Conservation (phyloP, 2,888 invertebrate genomes). For the Scaptomyza flava region DNA sequence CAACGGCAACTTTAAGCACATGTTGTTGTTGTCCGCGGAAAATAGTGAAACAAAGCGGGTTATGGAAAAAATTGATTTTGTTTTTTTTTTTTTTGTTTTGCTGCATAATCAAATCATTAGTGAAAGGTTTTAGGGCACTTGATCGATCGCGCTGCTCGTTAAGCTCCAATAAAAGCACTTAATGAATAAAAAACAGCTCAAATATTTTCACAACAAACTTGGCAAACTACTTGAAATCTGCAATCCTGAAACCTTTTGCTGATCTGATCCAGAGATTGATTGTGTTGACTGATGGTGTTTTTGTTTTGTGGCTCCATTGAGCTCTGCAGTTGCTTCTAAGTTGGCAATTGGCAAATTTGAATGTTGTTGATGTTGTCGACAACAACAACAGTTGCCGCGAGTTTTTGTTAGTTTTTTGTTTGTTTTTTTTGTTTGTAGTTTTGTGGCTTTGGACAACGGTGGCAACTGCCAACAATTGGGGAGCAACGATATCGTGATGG, state of each 20-base stretch:
- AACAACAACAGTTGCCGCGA: slow-evolving; percentile 60
- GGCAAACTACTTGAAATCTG: slow-evolving; percentile 26
- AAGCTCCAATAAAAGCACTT: slow-evolving; percentile 73
- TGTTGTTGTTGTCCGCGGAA: slow-evolving; percentile 6
- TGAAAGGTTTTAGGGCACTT: slow-evolving; percentile 81
- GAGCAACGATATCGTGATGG: slow-evolving; percentile 80
- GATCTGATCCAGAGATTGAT: slow-evolving; percentile 62
- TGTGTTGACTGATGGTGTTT: slow-evolving; percentile 79
- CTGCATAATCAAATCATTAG: slow-evolving; percentile 79
- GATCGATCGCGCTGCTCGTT: slow-evolving; percentile 75
- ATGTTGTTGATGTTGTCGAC: slow-evolving; percentile 75
- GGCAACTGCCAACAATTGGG: slow-evolving; percentile 64
- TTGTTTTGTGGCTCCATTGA: slow-evolving; percentile 12
- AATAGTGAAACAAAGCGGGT: slow-evolving; percentile 18
- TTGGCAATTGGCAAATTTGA: slow-evolving; percentile 76
- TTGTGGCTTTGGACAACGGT: slow-evolving; percentile 46
- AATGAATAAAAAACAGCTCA: slow-evolving; percentile 71
- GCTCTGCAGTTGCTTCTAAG: slow-evolving; percentile 40
- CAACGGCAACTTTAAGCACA: slow-evolving; percentile 9
- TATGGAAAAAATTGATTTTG: neutral
- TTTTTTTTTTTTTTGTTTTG: slow-evolving; percentile 27
- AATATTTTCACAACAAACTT: slow-evolving; percentile 76
- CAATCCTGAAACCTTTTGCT: slow-evolving; percentile 18
- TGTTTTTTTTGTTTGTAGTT: neutral
- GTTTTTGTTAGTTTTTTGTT: slow-evolving; percentile 33